phyloP scores from a whole-genome alignment of 37 sponge, comb jelly and placozoan genomes.

The Mnemiopsis leidyi region DNA sequence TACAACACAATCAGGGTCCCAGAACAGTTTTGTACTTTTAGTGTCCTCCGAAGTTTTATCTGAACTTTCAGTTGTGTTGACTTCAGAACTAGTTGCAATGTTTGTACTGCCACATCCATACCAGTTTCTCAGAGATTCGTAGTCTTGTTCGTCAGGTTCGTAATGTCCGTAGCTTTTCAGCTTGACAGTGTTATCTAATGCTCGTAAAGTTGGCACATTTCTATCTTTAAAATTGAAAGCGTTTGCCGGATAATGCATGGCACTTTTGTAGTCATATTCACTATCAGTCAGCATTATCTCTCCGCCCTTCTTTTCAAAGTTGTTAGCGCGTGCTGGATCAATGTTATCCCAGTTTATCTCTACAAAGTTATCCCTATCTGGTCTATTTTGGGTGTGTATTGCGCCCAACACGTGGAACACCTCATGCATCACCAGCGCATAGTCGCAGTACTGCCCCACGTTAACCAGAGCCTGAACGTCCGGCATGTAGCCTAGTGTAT shows the following conservation, averaged over 20 bases:
- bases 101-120: neutral
- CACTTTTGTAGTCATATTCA: constrained; percentile 27
- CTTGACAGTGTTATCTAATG: neutral
- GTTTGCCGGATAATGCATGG: constrained; percentile 27
- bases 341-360: constrained; percentile 30
- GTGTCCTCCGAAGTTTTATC: neutral
- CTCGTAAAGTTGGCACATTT: neutral
- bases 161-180: neutral
- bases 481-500: neutral
- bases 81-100: neutral
- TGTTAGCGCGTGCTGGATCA: too few species aligned
- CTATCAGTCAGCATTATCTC: neutral
- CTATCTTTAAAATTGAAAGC: neutral
- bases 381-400: constrained; percentile 27
- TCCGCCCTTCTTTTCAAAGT: neutral
- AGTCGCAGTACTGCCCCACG: constrained; percentile 14
- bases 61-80: neutral
- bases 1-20: neutral
- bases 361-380: constrained; percentile 14
- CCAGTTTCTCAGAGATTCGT: neutral
- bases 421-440: neutral
- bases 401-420: constrained; percentile 5
- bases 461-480: neutral
- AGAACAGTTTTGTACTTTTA: neutral
- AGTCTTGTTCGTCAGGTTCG: neutral